Conservation (phyloP, 2,113 vertebrate genomes). For the Syngnathus floridae region DNA sequence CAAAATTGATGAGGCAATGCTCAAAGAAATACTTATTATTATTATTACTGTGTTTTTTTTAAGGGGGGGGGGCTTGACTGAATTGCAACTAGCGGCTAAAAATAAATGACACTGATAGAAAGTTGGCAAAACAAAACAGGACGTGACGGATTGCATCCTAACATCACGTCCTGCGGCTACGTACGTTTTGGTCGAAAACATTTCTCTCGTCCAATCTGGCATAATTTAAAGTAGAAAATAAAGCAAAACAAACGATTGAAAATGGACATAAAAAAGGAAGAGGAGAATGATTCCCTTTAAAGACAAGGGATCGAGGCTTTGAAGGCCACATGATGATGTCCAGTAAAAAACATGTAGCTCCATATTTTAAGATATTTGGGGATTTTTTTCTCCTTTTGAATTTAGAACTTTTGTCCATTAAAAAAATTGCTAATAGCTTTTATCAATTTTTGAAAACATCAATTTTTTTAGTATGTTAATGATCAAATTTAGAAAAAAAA, state of each 20-base stretch:
- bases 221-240: constrained; percentile 32
- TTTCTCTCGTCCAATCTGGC: constrained; percentile 43
- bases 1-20: constrained; percentile 54
- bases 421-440: no score
- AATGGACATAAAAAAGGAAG: constrained; percentile 31
- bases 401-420: not conserved
- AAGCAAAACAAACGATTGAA: constrained; percentile 26
- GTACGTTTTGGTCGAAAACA: constrained; percentile 64
- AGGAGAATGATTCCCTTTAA: constrained; percentile 44
- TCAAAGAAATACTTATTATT: constrained; percentile 66
- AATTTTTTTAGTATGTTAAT: no score
- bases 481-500: no score
- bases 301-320: constrained; percentile 67
- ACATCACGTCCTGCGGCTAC: constrained; percentile 48
- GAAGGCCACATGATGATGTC: constrained; percentile 53
- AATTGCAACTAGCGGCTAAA: not conserved
- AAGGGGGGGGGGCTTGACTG: constrained; percentile 35
- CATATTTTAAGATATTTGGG: not conserved
- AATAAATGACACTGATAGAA: not conserved
- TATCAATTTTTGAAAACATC: not conserved
- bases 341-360: not conserved
- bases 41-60: not conserved
- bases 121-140: constrained; percentile 37
- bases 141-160: constrained; percentile 68
- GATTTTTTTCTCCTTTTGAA: not conserved